Evolutionary conservation across 64 coral and sea anemone genomes (phyloP), one percentile per base, ranked within the genome.

Genomic region (Orbicella faveolata): DNA sequence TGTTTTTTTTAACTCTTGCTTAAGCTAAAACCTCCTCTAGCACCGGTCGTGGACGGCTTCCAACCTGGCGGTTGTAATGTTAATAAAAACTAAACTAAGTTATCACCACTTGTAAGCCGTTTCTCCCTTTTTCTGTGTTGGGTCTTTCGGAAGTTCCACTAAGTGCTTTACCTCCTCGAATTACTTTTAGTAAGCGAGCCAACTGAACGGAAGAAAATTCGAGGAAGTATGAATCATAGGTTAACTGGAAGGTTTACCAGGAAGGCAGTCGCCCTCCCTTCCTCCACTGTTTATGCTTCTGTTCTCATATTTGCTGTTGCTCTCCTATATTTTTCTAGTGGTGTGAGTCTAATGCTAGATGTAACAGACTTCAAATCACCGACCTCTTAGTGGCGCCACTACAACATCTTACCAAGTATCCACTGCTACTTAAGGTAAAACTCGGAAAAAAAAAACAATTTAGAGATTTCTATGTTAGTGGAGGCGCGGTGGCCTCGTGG

Each of bases 401-500:
- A 53, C 97, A 99, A 36, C 97, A 99, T 73, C 84, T 99, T 20
- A 99, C 94, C 0, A 99, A 99, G 36, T 99, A 99, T 34, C 97
- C 97, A 19, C 86, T 99, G 30, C 79, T 99, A 13, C 78, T 99
- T 6, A 99, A 99, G 94, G 97, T 99, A 76, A 87, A 65, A 51
- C 21, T 57, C 16, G 26, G 7, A 61, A 48, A 44, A 11, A 7
- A 6, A 14, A 12, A 37, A 84, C 12, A 55, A 19, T 18, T 30
- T 34, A 18, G 17, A 68, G 9, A 57, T 19, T 61, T 35, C n/a
- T 11, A 17, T 53, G n/a, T 8, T 13, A 23, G 41, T 21, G 12
- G 10, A 53, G 52, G 4, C 52, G 10, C 52, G 10, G 52, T 53
- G 52, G 30, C 30, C 30, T 30, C 30, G 30, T 30, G 30, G 30